Base-by-base conservation (phyloP, 2,888 invertebrate genomes). In the Heliconius erato region DNA sequence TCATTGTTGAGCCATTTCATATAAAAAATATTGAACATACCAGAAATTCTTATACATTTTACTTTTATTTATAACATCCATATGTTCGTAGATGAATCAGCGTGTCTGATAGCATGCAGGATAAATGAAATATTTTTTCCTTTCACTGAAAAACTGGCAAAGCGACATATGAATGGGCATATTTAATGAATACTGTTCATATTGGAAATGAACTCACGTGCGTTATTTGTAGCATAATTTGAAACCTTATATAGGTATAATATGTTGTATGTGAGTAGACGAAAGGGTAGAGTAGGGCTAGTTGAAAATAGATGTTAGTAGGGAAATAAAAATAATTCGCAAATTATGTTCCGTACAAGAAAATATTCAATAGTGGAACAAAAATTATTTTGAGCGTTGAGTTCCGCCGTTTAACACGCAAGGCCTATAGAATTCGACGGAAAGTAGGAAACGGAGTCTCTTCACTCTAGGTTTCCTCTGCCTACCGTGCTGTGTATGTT, bases 151-250 rank as follows among this genome's bases (percentile, higher is more conserved):
- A 74, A 74, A 74, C 77, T 81, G 76, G 23, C 78, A 65, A 67
- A 79, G 79, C 74, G 65, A 74, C 49, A 35, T 74, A 44, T 82
- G 79, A 82, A 79, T 59, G 74, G 59, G 59, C 2, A 59, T 74
- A 74, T 74, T 74, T 74, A 74, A 74, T 74, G n/a, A 74, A 74
- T 59, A 32, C 59, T 23, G 59, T 11, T 35, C 54, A 74, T 59
- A 74, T 59, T n/a, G 23, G 35, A 59, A 74, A 59, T 32, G 32
- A 74, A 49, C 16, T 49, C 26, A 49, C 44, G 16, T 72, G 32
- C 35, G 5, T 32, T 32, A 74, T 59, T 59, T 74, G 49, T 32
- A 28, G 32, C 54, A 54, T n/a, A 54, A 23, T 59, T 59, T 54
- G 6, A 32, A 23, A 35, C 19, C 1, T 59, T 32, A 74, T 59